Percentiles rank a stretch among this genome's conserved stretches.
Evolutionary conservation across 2,113 vertebrate species (phyloP).

Genomic region (Platycercus adscitus): DNA sequence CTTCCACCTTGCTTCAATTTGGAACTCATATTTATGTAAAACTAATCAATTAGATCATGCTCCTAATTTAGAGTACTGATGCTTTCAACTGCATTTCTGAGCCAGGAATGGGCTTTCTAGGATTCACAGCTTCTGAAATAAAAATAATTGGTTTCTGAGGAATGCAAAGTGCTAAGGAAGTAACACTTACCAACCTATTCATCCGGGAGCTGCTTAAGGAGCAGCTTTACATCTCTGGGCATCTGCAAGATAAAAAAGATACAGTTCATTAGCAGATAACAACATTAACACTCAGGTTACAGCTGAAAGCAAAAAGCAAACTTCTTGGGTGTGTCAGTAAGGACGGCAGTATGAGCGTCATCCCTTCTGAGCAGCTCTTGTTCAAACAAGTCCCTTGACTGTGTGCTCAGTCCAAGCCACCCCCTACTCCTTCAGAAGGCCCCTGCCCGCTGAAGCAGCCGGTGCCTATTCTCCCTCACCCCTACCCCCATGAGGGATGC

Average conservation of each 20-base stretch:
- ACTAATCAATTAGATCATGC: constrained; percentile 36
- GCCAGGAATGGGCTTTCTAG: constrained; percentile 2
- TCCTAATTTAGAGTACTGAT: constrained; percentile 22
- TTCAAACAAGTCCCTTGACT: neutral
- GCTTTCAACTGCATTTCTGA: constrained; percentile 36
- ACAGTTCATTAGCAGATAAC: constrained; percentile 18
- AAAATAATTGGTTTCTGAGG: constrained; percentile 61
- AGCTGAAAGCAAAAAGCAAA: neutral
- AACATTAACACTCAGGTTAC: neutral
- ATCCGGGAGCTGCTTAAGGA: constrained; percentile 17
- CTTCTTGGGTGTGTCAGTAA: neutral
- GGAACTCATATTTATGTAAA: constrained; percentile 9
- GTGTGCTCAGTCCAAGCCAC: neutral
- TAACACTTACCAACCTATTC: constrained; percentile 41
- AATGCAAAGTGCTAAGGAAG: constrained; percentile 59
- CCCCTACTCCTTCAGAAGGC: neutral
- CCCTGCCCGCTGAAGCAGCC: neutral
- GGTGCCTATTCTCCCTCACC: neutral
- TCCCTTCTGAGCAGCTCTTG: neutral
- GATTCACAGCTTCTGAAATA: constrained; percentile 53
- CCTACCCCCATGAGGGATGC: too few species aligned
- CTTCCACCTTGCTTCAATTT: neutral
- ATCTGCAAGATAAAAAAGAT: constrained; percentile 20
- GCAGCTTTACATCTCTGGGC: constrained; percentile 1
- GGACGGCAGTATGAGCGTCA: neutral